Conservation (phyloP, 2,888 invertebrate species). For the Aspidapion aeneum region DNA sequence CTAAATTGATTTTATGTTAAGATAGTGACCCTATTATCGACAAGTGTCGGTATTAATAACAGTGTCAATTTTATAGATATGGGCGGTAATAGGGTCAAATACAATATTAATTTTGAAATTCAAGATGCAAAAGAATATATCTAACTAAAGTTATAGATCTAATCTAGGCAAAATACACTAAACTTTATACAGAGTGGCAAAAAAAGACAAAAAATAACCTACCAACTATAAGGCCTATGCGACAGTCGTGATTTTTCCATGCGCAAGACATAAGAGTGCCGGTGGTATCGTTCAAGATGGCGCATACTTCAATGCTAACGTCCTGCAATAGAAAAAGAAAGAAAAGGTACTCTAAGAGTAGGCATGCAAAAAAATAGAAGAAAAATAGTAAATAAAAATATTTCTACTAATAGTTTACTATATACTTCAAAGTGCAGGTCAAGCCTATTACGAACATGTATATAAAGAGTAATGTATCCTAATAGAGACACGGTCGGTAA, state of each 20-base stretch:
- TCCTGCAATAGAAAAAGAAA: conserved; percentile 29
- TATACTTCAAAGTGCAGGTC: too few relatives aligned
- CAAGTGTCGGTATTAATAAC: background rate
- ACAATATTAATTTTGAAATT: too few relatives aligned
- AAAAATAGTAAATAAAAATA: background rate
- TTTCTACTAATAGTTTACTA: too few relatives aligned
- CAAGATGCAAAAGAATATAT: too few relatives aligned
- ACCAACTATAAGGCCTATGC: conserved; percentile 82
- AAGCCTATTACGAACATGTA: too few relatives aligned
- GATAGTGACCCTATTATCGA: background rate
- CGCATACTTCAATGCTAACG: conserved; percentile 44
- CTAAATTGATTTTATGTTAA: background rate
- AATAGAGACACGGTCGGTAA: too few relatives aligned
- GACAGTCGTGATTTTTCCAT: conserved; percentile 72
- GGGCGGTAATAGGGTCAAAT: too few relatives aligned
- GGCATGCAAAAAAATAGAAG: conserved; percentile 1
- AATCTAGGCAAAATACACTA: background rate
- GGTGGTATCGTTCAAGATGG: conserved; percentile 90
- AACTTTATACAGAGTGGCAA: too few relatives aligned
- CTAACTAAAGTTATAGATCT: too few relatives aligned
- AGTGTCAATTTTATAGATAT: too few relatives aligned
- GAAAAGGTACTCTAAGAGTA: conserved; percentile 26
- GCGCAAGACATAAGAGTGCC: conserved; percentile 94
- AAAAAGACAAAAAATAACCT: conserved; percentile 48
- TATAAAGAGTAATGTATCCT: too few relatives aligned